Evolutionary conservation across 2,888 invertebrate genomes (phyloP).

Genomic region (Gortyna flavago): DNA sequence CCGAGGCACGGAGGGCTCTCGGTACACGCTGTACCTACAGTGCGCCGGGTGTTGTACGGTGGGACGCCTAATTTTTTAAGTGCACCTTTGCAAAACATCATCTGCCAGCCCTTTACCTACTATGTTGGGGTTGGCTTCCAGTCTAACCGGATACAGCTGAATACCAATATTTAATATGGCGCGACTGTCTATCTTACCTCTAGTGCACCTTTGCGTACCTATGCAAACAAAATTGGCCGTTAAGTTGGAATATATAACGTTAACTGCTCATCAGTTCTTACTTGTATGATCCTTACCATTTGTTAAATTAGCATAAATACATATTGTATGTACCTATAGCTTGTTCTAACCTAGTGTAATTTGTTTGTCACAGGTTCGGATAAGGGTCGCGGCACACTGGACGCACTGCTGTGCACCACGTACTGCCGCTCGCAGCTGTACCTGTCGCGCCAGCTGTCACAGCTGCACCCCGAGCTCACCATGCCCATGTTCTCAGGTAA

Average conservation of each 20-base stretch:
- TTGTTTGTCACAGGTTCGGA: constrained; percentile 87
- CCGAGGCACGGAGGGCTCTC: background rate
- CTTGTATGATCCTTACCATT: background rate
- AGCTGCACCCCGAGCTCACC: constrained; percentile 98
- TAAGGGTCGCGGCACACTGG: constrained; percentile 93
- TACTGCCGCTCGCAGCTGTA: constrained; percentile 98
- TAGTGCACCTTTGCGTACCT: background rate
- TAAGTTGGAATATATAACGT: background rate
- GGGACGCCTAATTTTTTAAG: background rate
- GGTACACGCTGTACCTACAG: background rate
- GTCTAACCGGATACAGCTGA: too few species aligned
- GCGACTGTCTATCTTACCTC: background rate
- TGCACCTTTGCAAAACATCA: background rate
- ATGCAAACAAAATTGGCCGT: background rate
- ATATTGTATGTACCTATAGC: background rate
- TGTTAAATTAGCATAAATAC: background rate
- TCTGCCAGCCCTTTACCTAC: too few species aligned
- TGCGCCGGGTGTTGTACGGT: background rate
- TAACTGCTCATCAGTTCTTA: background rate
- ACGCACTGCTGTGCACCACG: constrained; percentile 95
- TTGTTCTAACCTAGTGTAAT: constrained; percentile 14
- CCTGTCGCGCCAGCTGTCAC: constrained; percentile 97
- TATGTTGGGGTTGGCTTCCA: too few species aligned
- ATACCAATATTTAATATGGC: too few species aligned
- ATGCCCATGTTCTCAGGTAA: constrained; percentile 99